Percentiles rank a stretch among this genome's conserved stretches.
Evolutionary conservation across 2,113 vertebrate genomes (phyloP).

Genomic region (Myotis lucifugus): DNA sequence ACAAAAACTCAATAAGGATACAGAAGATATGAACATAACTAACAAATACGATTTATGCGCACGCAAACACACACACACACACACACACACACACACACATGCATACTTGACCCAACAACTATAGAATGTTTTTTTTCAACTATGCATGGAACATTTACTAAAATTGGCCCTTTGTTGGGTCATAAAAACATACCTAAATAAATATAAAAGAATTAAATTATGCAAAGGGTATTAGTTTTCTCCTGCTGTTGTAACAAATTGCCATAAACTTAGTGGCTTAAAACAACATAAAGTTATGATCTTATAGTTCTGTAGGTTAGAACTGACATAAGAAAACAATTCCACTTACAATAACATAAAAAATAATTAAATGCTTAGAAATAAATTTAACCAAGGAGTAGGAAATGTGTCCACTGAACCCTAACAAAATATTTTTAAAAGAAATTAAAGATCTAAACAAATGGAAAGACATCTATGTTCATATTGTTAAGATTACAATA

Average conservation of each 20-base stretch:
- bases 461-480: not conserved
- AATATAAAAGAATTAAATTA: not conserved
- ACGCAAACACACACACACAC: not conserved
- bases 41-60: not conserved
- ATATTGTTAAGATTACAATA: not conserved
- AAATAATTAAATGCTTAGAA: not conserved
- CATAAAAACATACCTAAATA: conserved; percentile 10
- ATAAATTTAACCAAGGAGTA: not conserved
- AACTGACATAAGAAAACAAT: not conserved
- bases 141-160: not conserved
- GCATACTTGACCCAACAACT: not conserved
- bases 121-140: not conserved
- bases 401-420: not conserved
- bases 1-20: not conserved
- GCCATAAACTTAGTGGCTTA: not conserved
- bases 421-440: not conserved
- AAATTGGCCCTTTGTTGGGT: not conserved
- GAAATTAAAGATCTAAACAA: not conserved
- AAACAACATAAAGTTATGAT: not conserved
- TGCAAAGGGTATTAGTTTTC: not conserved
- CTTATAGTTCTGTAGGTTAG: not conserved
- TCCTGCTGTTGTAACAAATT: not conserved
- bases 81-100: too few relatives aligned
- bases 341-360: not conserved
- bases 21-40: not conserved